A percentile compares a stretch with the other conserved stretches of the same genome.
These are phyloP conservation scores for Mesorhabditis belari DNA, from an alignment of 2,888 invertebrate genomes.

Conservation along the genomic window DNA sequence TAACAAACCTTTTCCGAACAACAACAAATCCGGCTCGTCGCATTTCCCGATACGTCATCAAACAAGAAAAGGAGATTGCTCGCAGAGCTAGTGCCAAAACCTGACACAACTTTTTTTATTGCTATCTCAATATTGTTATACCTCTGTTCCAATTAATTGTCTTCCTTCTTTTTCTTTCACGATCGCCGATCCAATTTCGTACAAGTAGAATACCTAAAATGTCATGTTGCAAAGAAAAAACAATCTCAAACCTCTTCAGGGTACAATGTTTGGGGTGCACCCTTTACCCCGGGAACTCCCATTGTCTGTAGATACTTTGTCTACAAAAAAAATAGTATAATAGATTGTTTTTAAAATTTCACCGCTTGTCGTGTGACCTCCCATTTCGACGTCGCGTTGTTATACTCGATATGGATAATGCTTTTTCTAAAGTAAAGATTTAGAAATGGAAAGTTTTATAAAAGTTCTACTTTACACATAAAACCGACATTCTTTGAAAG, in stretches of 20 bases:
- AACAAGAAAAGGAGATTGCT: no score
- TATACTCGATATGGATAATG: not conserved
- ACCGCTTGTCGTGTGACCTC: conserved; percentile 3
- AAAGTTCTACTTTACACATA: not conserved
- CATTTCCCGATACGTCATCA: no score
- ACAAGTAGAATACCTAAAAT: no score
- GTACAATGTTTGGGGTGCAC: conserved; percentile 18
- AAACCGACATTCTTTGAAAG: not conserved
- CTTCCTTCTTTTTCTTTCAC: no score
- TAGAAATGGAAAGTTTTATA: not conserved
- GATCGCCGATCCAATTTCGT: no score
- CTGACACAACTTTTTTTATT: no score
- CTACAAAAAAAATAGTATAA: conserved; percentile 6
- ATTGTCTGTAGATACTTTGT: conserved; percentile 29
- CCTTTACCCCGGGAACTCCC: conserved; percentile 21
- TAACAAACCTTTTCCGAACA: no score
- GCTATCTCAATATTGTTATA: no score
- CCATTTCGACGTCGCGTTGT: not conserved
- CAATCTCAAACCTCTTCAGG: conserved; percentile 35
- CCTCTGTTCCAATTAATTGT: no score
- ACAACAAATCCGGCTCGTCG: no score
- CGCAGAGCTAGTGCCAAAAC: no score
- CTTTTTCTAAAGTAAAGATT: not conserved
- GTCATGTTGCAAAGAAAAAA: no score
- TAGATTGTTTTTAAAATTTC: not conserved